A percentile compares a stretch with the other conserved stretches of the same genome.
Evolutionary conservation across 2,797 vertebrate genomes (phyloP).

Genomic region (Salmo trutta): DNA sequence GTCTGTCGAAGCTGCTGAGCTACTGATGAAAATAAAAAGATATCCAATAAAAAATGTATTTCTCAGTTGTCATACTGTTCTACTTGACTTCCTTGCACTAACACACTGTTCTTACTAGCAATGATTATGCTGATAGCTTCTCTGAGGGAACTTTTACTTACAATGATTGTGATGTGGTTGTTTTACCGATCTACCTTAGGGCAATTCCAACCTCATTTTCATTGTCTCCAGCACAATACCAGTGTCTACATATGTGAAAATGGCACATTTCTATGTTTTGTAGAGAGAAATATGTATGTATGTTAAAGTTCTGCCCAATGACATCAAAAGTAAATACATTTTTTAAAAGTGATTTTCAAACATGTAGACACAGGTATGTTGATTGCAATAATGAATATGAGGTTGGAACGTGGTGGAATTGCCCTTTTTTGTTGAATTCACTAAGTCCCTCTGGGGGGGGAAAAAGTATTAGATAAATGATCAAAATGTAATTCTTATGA

Average conservation of each 20-base stretch:
- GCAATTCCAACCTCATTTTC: too few species aligned
- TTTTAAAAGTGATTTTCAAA: too few species aligned
- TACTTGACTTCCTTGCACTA: neutral
- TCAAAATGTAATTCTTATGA: too few species aligned
- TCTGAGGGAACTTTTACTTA: neutral
- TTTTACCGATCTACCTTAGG: neutral
- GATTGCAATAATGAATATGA: too few species aligned
- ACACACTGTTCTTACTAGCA: neutral
- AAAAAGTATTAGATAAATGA: neutral
- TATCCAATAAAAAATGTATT: conserved; percentile 29
- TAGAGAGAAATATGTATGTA: too few species aligned
- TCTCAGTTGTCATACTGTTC: conserved; percentile 2
- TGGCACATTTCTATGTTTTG: too few species aligned
- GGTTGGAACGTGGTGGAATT: too few species aligned
- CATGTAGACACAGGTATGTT: too few species aligned
- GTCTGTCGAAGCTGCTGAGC: conserved; percentile 75
- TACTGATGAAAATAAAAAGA: conserved; percentile 62
- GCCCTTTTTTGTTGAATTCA: neutral
- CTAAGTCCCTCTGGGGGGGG: neutral
- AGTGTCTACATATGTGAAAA: too few species aligned
- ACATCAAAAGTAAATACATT: too few species aligned
- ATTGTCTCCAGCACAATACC: too few species aligned
- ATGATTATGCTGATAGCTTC: neutral
- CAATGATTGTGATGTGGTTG: neutral
- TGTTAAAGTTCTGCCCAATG: too few species aligned